A percentile compares a stretch with the other conserved stretches of the same genome.
These are phyloP conservation scores for Pseudanteris insignis DNA, from an alignment of 2,888 invertebrate species.

Conservation along the genomic window DNA sequence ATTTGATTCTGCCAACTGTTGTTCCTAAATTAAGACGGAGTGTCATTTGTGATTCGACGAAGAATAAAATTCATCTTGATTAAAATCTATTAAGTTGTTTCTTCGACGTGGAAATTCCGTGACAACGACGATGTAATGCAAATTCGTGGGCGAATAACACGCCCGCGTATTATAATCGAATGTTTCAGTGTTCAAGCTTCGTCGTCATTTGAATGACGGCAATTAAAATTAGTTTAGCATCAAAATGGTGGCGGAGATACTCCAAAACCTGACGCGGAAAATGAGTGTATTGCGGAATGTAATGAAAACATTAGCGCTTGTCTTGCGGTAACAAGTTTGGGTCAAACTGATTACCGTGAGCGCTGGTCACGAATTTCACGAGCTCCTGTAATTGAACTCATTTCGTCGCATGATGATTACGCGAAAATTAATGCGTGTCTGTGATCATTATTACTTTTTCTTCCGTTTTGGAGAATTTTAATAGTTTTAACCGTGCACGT, in stretches of 20 bases:
- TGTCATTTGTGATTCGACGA: no score
- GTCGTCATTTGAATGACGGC: slow-evolving; percentile 28
- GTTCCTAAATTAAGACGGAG: no score
- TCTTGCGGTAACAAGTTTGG: slow-evolving; percentile 32
- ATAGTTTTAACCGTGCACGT: no score
- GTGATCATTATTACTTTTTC: no score
- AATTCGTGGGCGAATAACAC: slow-evolving; percentile 5
- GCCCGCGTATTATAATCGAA: slow-evolving; percentile 12
- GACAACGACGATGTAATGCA: slow-evolving; percentile 9
- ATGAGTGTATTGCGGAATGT: slow-evolving; percentile 24
- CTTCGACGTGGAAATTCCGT: slow-evolving; percentile 18
- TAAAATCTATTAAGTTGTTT: no score
- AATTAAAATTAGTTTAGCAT: slow-evolving; percentile 36
- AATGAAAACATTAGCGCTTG: slow-evolving; percentile 33
- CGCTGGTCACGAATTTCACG: no score
- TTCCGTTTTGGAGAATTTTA: slow-evolving; percentile 6
- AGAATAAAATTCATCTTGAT: no score
- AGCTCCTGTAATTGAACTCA: slow-evolving; percentile 28
- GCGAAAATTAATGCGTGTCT: no score
- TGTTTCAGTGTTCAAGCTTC: slow-evolving; percentile 6
- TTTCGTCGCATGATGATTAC: no score
- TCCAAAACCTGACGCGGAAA: slow-evolving; percentile 15
- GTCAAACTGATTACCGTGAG: slow-evolving; percentile 31
- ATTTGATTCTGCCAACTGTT: no score
- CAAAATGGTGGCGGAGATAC: slow-evolving; percentile 23